These are phyloP conservation scores for Poecile atricapillus DNA, from an alignment of 2,113 vertebrate genomes.

Conservation along the genomic window DNA sequence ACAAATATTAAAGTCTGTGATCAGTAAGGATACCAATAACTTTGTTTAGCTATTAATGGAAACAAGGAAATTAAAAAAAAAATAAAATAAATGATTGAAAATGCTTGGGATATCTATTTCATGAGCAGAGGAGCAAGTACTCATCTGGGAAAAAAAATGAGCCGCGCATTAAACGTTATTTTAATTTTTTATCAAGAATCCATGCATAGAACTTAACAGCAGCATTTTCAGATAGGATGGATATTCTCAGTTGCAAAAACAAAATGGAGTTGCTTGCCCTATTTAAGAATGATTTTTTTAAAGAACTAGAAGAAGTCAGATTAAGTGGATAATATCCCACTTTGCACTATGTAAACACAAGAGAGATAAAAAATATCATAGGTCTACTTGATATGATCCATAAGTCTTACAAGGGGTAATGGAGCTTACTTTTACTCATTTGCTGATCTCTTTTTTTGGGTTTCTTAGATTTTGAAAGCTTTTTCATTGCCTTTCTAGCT, in stretches of 20 bases:
- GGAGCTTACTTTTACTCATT: slow-evolving; percentile 60
- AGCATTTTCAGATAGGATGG: slow-evolving; percentile 65
- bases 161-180: slow-evolving; percentile 65
- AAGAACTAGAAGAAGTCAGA: slow-evolving; percentile 33
- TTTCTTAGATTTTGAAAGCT: slow-evolving; percentile 26
- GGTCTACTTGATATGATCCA: slow-evolving; percentile 50
- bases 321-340: slow-evolving; percentile 38
- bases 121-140: slow-evolving; percentile 55
- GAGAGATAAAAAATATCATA: slow-evolving; percentile 63
- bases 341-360: slow-evolving; percentile 62
- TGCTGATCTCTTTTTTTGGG: slow-evolving; percentile 4
- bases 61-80: slow-evolving; percentile 24
- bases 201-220: slow-evolving; percentile 69
- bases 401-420: slow-evolving; percentile 57
- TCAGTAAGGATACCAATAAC: slow-evolving; percentile 59
- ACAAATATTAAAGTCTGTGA: slow-evolving; percentile 66
- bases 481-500: background rate
- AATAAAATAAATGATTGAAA: background rate
- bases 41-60: slow-evolving; percentile 58
- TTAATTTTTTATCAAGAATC: slow-evolving; percentile 74
- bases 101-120: slow-evolving; percentile 48
- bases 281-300: background rate
- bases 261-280: slow-evolving; percentile 51
- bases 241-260: slow-evolving; percentile 52
- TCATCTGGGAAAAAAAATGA: slow-evolving; percentile 65